Conservation (phyloP, 2,888 invertebrate genomes). For the Netelia fuscicornis region DNA sequence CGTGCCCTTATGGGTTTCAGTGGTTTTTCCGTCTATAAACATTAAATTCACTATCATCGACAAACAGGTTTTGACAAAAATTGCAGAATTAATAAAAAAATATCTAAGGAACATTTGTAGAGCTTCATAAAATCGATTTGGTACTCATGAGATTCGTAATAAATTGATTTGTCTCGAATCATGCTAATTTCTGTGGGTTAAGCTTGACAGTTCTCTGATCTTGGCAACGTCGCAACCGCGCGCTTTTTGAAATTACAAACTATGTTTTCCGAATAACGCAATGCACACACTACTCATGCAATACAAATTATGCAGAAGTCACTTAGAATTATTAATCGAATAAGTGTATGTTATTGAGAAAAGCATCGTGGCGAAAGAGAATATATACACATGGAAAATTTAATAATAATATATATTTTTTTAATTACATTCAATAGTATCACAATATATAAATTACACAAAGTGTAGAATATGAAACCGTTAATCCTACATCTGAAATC, state of each 20-base stretch:
- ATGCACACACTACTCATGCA: neutral
- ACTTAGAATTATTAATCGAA: neutral
- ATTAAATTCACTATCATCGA: no score
- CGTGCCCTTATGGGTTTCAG: no score
- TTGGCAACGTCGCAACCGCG: no score
- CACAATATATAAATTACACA: neutral
- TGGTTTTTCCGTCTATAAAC: no score
- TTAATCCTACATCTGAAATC: neutral
- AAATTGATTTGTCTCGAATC: no score
- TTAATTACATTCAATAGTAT: neutral
- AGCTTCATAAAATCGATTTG: no score
- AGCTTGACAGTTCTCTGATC: no score
- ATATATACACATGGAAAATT: neutral
- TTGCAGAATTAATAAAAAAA: no score
- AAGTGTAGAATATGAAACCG: neutral
- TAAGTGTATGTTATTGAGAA: neutral
- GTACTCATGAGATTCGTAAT: no score
- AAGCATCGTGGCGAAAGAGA: neutral
- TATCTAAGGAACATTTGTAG: no score
- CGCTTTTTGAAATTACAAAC: neutral
- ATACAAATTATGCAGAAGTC: neutral
- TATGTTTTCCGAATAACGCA: neutral
- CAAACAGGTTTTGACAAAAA: no score
- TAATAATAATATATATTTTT: neutral
- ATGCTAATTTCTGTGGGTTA: no score